Percentiles rank a stretch among this genome's conserved stretches.
phyloP scores from a whole-genome alignment of 2,888 invertebrate species.

The Ochlodes sylvanus region DNA sequence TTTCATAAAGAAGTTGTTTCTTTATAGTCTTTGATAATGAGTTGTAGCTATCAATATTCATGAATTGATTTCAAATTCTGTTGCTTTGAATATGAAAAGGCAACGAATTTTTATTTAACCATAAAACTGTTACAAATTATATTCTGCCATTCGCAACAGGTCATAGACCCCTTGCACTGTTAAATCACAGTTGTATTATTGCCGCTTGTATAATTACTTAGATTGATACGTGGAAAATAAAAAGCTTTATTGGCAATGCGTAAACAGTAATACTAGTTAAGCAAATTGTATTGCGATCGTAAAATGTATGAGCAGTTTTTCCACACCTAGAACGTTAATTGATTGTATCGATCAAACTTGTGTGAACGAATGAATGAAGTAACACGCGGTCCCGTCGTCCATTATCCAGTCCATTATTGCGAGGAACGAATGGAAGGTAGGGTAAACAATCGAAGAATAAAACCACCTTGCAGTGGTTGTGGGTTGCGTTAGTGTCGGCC shows the following conservation, averaged over 20 bases:
- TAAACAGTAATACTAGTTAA: background rate
- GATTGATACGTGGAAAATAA: slow-evolving; percentile 1
- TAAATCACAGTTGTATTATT: too few species aligned
- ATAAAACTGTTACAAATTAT: too few species aligned
- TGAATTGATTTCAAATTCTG: too few species aligned
- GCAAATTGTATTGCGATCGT: slow-evolving; percentile 3
- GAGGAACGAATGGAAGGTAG: slow-evolving; percentile 20
- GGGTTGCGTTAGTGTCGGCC: background rate
- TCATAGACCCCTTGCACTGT: too few species aligned
- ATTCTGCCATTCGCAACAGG: too few species aligned
- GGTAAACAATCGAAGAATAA: slow-evolving; percentile 14
- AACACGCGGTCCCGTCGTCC: slow-evolving; percentile 14
- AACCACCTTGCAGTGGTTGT: background rate
- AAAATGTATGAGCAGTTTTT: background rate
- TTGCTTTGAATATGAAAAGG: too few species aligned
- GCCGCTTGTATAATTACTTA: background rate
- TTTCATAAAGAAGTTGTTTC: too few species aligned
- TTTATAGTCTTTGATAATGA: too few species aligned
- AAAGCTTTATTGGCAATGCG: background rate
- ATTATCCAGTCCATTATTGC: slow-evolving; percentile 20
- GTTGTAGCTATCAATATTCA: too few species aligned
- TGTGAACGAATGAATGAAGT: slow-evolving; percentile 23
- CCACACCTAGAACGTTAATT: background rate
- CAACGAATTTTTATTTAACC: too few species aligned
- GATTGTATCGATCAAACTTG: slow-evolving; percentile 4